Evolutionary conservation across 2,113 vertebrate genomes (phyloP), one percentile per base, ranked within the genome.

Genomic region (Microcebus jonahi): DNA sequence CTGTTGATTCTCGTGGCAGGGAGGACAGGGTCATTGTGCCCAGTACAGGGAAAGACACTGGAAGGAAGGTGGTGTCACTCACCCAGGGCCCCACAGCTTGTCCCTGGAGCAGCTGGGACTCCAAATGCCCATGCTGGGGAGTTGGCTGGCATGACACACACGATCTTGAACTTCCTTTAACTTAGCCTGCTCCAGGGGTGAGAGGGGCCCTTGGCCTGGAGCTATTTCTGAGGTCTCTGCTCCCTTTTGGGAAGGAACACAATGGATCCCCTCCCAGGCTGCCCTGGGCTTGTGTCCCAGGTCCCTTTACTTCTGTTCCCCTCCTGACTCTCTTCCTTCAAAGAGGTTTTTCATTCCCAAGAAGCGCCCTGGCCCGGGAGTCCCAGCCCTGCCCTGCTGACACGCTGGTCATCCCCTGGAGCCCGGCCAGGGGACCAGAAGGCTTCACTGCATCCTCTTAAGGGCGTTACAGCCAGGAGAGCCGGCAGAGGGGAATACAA

Each of bases 311-410:
- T 17, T 53, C 20, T 48, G 34, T 23, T 79, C 61, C 34, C 31
- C 34, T 87, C 45, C 63, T 39, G n/a, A 83, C 53, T 91, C 55
- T 86, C 59, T 94, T 42, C 82, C 94, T 77, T 82, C 84, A 77
- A 76, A 84, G 77, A 68, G 59, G 5, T 5, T 88, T 91, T 70
- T 91, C 39, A 61, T 76, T 76, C 31, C 63, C 23, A 11, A 14
- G 31, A 70, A 90, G 39, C 0, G 1, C 15, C 55, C 80, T 34
- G 8, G 77, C n/a, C 36, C 18, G 29, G 11, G 0, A 20, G 79
- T 61, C 59, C 29, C 65, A 1, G 48, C 42, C 55, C 70, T 59
- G 13, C 80, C 68, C 76, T n/a, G 39, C 5, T 0, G 34, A 70
- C 45, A 20, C 25, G 0, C 13, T 11, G 36, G 63, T n/a, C 73